Evolutionary conservation across 2,113 vertebrate species (phyloP).

Genomic region (Toxotes jaculatrix): DNA sequence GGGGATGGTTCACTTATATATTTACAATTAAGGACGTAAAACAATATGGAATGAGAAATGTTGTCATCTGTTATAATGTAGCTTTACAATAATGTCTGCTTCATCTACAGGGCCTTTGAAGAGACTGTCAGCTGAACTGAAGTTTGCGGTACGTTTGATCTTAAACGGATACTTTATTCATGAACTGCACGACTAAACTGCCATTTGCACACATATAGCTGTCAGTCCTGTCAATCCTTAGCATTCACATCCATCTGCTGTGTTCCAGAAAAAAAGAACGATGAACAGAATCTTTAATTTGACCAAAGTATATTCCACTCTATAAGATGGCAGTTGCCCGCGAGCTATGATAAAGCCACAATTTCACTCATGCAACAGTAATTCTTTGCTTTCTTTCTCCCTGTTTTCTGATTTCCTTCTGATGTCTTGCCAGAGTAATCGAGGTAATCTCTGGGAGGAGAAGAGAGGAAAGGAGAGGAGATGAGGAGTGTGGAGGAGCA

Average conservation of each 20-base stretch:
- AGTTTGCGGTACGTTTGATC: constrained; percentile 69
- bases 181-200: constrained; percentile 64
- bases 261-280: constrained; percentile 8
- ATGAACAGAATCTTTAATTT: constrained; percentile 40
- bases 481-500: constrained; percentile 56
- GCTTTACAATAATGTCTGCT: constrained; percentile 44
- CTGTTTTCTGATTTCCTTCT: constrained; percentile 64
- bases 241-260: constrained; percentile 17
- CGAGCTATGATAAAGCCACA: constrained; percentile 54
- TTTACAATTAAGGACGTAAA: constrained; percentile 74
- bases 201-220: constrained; percentile 51
- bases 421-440: constrained; percentile 76
- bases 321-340: constrained; percentile 45
- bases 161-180: constrained; percentile 78
- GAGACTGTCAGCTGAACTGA: constrained; percentile 61
- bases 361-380: constrained; percentile 66
- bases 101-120: constrained; percentile 55
- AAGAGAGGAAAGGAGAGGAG: constrained; percentile 53
- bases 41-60: constrained; percentile 65
- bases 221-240: constrained; percentile 42
- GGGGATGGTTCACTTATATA: constrained; percentile 60
- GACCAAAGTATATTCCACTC: constrained; percentile 58
- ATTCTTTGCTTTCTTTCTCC: constrained; percentile 58
- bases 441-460: constrained; percentile 73
- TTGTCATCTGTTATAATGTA: constrained; percentile 49